Percentiles rank a stretch among this genome's conserved stretches.
Conservation (phyloP, 2,113 vertebrate species). For the Notechis scutatus region DNA sequence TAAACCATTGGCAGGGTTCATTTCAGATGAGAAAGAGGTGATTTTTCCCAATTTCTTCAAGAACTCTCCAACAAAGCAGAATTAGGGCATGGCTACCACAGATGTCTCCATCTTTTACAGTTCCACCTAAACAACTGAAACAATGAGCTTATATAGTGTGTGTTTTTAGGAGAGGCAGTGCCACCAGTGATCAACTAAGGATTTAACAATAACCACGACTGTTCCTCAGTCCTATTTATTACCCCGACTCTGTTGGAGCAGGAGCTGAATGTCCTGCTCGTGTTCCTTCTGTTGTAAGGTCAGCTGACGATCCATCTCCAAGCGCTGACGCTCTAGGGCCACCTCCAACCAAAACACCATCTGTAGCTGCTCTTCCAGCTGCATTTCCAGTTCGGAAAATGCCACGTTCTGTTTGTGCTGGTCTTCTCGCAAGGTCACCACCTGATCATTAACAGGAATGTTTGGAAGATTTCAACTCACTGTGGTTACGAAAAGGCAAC, state of each 20-base stretch:
- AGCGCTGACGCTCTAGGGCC: conserved; percentile 84
- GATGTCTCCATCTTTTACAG: background rate
- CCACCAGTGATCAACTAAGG: background rate
- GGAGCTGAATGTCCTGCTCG: conserved; percentile 83
- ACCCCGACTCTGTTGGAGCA: conserved; percentile 92
- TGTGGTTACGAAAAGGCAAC: background rate
- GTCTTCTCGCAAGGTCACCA: conserved; percentile 92
- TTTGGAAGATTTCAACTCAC: background rate
- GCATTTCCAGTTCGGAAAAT: conserved; percentile 91
- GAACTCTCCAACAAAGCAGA: background rate
- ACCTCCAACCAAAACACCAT: conserved; percentile 88
- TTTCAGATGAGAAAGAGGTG: background rate
- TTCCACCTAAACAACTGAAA: background rate
- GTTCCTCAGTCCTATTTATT: background rate
- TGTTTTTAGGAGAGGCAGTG: background rate
- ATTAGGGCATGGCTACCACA: background rate
- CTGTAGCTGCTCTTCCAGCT: conserved; percentile 89
- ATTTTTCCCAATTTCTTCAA: background rate
- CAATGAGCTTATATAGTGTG: background rate
- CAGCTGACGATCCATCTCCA: conserved; percentile 91
- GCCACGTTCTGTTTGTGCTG: conserved; percentile 89
- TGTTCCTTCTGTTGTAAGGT: conserved; percentile 96
- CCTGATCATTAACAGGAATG: conserved; percentile 68
- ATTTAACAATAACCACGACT: background rate
- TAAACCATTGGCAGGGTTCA: background rate